Evolutionary conservation across 2,888 invertebrate genomes (phyloP).

Genomic region (Netelia virgata): DNA sequence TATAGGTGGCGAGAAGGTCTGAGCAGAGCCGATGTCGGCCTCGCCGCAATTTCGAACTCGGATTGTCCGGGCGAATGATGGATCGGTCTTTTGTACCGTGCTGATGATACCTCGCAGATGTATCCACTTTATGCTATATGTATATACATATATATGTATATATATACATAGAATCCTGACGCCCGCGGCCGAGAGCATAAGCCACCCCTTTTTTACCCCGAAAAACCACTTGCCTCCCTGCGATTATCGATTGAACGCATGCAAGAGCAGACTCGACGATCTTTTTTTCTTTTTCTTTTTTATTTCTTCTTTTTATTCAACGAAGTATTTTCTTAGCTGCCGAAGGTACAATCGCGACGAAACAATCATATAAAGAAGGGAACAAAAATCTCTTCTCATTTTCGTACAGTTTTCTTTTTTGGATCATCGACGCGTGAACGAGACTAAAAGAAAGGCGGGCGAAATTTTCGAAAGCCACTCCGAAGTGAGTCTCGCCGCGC

Average conservation of each 20-base stretch:
- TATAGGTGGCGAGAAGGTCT: constrained; percentile 64
- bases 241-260: constrained; percentile 83
- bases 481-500: constrained; percentile 37
- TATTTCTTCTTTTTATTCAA: constrained; percentile 51
- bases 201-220: constrained; percentile 76
- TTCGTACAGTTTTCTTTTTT: neutral
- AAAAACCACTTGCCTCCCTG: constrained; percentile 79
- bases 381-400: constrained; percentile 7
- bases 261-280: constrained; percentile 68
- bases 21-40: constrained; percentile 61
- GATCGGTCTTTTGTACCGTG: constrained; percentile 83
- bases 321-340: constrained; percentile 64
- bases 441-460: constrained; percentile 1
- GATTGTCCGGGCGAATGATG: constrained; percentile 83
- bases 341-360: constrained; percentile 43
- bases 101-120: constrained; percentile 84
- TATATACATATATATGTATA: constrained; percentile 23
- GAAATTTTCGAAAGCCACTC: constrained; percentile 61
- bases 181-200: constrained; percentile 71
- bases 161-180: constrained; percentile 28
- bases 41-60: constrained; percentile 77
- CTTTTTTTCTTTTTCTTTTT: constrained; percentile 54
- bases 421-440: neutral
- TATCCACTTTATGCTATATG: constrained; percentile 72
- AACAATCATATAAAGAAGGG: constrained; percentile 26